Conservation (phyloP, 1,140 invertebrate species). For the Spodoptera litura region DNA sequence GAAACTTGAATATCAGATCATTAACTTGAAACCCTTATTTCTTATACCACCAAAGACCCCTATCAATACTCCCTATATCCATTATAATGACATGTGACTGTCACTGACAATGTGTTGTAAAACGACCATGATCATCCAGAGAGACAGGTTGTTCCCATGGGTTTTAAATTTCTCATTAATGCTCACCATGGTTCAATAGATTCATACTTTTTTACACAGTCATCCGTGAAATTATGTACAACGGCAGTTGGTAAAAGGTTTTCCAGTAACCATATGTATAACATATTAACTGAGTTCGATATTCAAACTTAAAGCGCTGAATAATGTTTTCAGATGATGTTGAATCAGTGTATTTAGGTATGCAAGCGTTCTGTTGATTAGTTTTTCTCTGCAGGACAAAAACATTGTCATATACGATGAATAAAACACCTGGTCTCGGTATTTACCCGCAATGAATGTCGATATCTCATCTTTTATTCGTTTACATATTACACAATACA, state of each 20-base stretch:
- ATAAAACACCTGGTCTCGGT: not conserved
- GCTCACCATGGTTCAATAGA: slow-evolving; percentile 33
- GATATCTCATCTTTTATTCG: not conserved
- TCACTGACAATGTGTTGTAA: not conserved
- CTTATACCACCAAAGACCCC: too few species aligned
- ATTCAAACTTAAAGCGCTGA: too few species aligned
- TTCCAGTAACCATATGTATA: not conserved
- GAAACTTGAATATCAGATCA: too few species aligned
- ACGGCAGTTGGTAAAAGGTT: not conserved
- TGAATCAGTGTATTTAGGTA: too few species aligned
- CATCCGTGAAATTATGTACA: slow-evolving; percentile 31
- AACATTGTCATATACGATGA: too few species aligned
- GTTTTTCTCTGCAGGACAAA: too few species aligned
- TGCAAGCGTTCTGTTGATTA: too few species aligned
- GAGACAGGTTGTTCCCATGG: slow-evolving; percentile 30
- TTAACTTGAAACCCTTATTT: too few species aligned
- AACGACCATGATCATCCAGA: not conserved
- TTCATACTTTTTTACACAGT: slow-evolving; percentile 11
- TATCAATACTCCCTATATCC: too few species aligned
- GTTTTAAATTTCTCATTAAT: slow-evolving; percentile 35
- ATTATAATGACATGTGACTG: too few species aligned
- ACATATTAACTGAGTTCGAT: too few species aligned
- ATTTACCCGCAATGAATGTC: not conserved
- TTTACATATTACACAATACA: slow-evolving; percentile 17
- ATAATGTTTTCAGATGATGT: too few species aligned